Evolutionary conservation across 2,797 vertebrate genomes (phyloP).

Genomic region (Vespertilio murinus): DNA sequence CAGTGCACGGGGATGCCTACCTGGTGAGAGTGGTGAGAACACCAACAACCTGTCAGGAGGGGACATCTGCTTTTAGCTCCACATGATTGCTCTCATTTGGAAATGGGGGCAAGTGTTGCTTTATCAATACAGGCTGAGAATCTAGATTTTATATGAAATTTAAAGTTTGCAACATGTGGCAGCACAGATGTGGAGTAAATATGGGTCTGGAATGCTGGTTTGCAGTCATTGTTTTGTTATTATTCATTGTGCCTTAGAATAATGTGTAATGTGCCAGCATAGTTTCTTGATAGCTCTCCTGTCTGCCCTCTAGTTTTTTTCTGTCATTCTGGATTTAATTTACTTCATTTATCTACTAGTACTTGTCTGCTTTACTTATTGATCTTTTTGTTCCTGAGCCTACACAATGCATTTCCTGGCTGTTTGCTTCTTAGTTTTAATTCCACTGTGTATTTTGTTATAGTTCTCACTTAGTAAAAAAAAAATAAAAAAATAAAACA

Average conservation of each 20-base stretch:
- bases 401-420: not conserved
- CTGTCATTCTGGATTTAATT: not conserved
- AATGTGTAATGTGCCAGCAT: not conserved
- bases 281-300: not conserved
- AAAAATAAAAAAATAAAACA: not conserved
- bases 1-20: not conserved
- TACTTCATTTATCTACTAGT: not conserved
- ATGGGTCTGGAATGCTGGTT: not conserved
- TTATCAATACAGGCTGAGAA: not conserved
- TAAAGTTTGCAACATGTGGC: not conserved
- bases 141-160: not conserved
- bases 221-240: not conserved
- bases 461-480: not conserved
- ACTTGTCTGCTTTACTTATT: slow-evolving; percentile 7
- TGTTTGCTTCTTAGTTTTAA: not conserved
- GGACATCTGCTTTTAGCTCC: not conserved
- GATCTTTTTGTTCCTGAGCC: not conserved
- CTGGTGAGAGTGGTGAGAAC: not conserved
- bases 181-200: not conserved
- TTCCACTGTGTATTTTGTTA: not conserved
- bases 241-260: not conserved
- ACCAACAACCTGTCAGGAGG: not conserved
- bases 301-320: not conserved
- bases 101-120: not conserved
- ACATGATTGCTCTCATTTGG: not conserved